phyloP scores from a whole-genome alignment of 2,113 vertebrate species.

The Actinemys pallida region DNA sequence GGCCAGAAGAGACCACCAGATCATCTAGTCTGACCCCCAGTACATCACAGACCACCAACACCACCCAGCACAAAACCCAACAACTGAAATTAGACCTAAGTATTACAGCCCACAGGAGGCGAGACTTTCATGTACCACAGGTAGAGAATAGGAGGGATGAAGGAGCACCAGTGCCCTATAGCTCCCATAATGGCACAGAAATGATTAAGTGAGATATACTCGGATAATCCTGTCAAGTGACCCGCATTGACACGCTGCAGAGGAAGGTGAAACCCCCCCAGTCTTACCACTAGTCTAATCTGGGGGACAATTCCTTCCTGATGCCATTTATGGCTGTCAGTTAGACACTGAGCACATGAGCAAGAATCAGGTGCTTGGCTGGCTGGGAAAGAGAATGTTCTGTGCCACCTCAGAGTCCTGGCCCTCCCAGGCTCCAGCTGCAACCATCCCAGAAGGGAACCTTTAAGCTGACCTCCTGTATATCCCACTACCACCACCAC shows the following conservation, averaged over 20 bases:
- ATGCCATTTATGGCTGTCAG: too few relatives aligned
- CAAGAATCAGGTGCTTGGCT: neutral
- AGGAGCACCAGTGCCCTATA: neutral
- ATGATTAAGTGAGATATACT: neutral
- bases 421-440: neutral
- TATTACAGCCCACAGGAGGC: neutral
- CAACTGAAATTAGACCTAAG: neutral
- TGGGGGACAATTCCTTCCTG: too few relatives aligned
- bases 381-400: neutral
- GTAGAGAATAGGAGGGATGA: neutral
- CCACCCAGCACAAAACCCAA: neutral
- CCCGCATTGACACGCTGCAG: neutral
- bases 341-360: neutral
- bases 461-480: neutral
- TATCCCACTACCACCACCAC: neutral
- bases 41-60: neutral
- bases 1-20: neutral
- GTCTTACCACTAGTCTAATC: neutral
- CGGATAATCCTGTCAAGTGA: neutral
- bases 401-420: neutral
- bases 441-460: neutral
- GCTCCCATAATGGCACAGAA: neutral
- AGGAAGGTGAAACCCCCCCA: neutral
- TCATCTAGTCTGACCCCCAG: neutral
- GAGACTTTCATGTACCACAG: neutral